These are phyloP conservation scores for Sebastes itinus DNA, from an alignment of 2,797 vertebrate genomes.

Conservation along the genomic window DNA sequence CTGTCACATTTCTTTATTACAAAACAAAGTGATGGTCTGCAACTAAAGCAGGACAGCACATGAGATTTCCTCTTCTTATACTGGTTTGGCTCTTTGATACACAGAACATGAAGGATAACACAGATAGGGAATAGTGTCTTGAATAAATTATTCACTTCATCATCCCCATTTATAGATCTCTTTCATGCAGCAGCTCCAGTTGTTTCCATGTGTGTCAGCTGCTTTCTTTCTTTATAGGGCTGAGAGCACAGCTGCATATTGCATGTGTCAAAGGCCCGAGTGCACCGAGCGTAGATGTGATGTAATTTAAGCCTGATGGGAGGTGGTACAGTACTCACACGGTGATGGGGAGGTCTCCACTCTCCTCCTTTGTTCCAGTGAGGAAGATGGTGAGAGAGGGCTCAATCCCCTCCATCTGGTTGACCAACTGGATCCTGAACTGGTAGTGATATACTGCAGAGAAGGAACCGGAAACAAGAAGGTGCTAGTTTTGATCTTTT, in stretches of 20 bases:
- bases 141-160: slow-evolving; percentile 67
- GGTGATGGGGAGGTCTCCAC: slow-evolving; percentile 82
- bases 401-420: slow-evolving; percentile 77
- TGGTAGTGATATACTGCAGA: slow-evolving; percentile 92
- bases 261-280: slow-evolving; percentile 31
- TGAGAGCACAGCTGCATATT: slow-evolving; percentile 53
- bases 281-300: slow-evolving; percentile 7
- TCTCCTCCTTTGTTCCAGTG: slow-evolving; percentile 86
- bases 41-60: slow-evolving; percentile 13
- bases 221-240: slow-evolving; percentile 21
- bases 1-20: not conserved
- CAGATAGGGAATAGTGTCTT: slow-evolving; percentile 22
- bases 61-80: slow-evolving; percentile 11
- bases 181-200: slow-evolving; percentile 56
- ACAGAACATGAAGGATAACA: slow-evolving; percentile 31
- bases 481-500: not conserved
- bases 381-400: slow-evolving; percentile 87
- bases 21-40: not conserved
- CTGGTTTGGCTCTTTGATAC: slow-evolving; percentile 35
- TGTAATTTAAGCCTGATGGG: slow-evolving; percentile 16
- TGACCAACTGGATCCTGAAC: slow-evolving; percentile 91
- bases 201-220: slow-evolving; percentile 62
- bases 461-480: not conserved
- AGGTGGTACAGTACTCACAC: slow-evolving; percentile 84
- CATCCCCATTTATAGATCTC: slow-evolving; percentile 62